These are phyloP conservation scores for Platygyra sinensis DNA, from an alignment of 64 coral and sea anemone genomes.

Conservation along the genomic window DNA sequence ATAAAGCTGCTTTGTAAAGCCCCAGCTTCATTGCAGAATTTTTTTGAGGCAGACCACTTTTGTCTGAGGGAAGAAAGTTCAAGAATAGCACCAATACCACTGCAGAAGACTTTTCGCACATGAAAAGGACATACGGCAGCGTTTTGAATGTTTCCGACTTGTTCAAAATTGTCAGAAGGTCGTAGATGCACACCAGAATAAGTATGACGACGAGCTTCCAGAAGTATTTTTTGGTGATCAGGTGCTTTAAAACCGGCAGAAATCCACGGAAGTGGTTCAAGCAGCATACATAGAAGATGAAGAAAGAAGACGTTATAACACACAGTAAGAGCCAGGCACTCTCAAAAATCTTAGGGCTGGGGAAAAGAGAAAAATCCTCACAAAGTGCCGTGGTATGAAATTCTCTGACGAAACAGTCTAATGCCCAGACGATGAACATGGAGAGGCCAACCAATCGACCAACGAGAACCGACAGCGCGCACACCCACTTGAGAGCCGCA, in stretches of 20 bases:
- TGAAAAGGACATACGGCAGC: no score
- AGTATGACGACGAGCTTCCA: neutral
- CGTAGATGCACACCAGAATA: slow-evolving; percentile 2
- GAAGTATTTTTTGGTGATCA: no score
- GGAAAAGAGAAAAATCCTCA: neutral
- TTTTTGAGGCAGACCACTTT: neutral
- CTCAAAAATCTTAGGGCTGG: neutral
- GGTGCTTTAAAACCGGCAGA: no score
- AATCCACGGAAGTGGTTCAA: no score
- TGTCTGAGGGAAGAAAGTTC: slow-evolving; percentile 22
- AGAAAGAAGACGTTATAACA: no score
- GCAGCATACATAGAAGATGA: no score
- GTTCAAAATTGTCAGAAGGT: neutral
- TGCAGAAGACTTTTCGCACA: no score
- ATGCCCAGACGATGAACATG: slow-evolving; percentile 4
- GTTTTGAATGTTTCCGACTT: neutral
- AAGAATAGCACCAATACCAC: neutral
- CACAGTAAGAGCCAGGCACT: no score
- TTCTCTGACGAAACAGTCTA: slow-evolving; percentile 9
- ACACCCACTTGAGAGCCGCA: no score
- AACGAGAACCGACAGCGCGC: no score
- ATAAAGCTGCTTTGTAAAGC: slow-evolving; percentile 6
- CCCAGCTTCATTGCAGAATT: neutral
- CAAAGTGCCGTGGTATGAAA: slow-evolving; percentile 9
- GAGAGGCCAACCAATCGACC: neutral